Conservation (phyloP, 2,797 vertebrate genomes). For the Rhinatrema bivittatum region DNA sequence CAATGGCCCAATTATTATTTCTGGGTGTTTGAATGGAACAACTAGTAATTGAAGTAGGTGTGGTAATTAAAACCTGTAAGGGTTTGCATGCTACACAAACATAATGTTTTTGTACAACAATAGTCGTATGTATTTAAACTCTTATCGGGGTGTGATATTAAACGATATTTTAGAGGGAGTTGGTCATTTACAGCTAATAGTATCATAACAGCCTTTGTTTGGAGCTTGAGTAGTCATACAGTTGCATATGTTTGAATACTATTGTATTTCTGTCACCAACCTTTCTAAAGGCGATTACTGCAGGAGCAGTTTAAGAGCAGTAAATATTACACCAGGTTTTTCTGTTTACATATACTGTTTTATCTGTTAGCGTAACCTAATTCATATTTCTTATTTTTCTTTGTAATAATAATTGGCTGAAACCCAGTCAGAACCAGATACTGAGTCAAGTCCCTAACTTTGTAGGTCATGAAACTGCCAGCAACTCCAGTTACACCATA, state of each 20-base stretch:
- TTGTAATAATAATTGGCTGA: constrained; percentile 16
- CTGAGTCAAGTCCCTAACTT: constrained; percentile 20
- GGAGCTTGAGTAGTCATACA: constrained; percentile 65
- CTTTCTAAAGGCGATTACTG: constrained; percentile 64
- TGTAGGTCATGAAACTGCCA: too few relatives aligned
- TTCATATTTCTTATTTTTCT: constrained; percentile 30
- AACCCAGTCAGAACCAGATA: constrained; percentile 15
- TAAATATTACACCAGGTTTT: constrained; percentile 53
- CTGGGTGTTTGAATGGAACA: constrained; percentile 71
- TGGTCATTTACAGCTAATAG: constrained; percentile 72
- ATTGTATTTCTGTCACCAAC: constrained; percentile 65
- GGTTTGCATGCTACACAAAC: constrained; percentile 62
- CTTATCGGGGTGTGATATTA: constrained; percentile 81
- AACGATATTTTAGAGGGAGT: constrained; percentile 71
- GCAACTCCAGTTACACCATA: constrained; percentile 12
- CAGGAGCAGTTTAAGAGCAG: constrained; percentile 48
- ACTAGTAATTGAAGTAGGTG: constrained; percentile 70
- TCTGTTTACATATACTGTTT: constrained; percentile 36
- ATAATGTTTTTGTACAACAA: constrained; percentile 62
- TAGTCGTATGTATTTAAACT: constrained; percentile 59
- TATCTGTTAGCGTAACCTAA: constrained; percentile 39
- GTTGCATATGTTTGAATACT: constrained; percentile 67
- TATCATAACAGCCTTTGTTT: constrained; percentile 76
- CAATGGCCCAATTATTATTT: constrained; percentile 81
- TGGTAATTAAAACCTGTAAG: constrained; percentile 71